Base-by-base conservation (phyloP, 2,888 invertebrate genomes). In the Anticlea derivata region DNA sequence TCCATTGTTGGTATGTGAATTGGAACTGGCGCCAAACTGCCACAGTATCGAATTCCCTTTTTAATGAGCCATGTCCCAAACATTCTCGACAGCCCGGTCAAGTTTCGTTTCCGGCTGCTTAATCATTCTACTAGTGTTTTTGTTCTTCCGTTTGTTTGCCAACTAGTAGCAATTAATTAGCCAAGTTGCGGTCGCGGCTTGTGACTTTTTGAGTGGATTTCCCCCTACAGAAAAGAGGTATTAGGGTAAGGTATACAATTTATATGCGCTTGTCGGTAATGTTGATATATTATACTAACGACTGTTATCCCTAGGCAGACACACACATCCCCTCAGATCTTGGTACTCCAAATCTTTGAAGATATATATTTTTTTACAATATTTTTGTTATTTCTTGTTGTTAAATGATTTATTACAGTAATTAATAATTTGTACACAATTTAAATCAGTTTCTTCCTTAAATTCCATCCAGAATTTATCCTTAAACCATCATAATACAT, bases 51-150 rank as follows among this genome's bases (percentile, higher is more conserved):
- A 31, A 23, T 10, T 31, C 12, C 31, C n/a, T 8, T 13, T 13
- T 33, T 33, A 24, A 23, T 23, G 30, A 5, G 6, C 31, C 30
- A 33, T 41, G 44, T 34, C 20, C 20, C 34, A 30, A 45, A 29
- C 45, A 34, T 27, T 34, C 24, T 8, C 34, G 26, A 31, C 10
- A 4, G 7, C 12, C 31, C n/a, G 24, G 7, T 38, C 31, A 26
- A 44, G 43, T 50, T 45, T 20, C 47, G 34, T 26, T 56, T 43
- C 39, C 31, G 41, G 39, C 39, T 57, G 41, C 46, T 68, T 63
- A 51, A 58, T 61, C 29, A 69, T 64, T 62, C 66, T 53, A 45
- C 49, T 45, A 51, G 34, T 57, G 64, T 61, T 68, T 65, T 65
- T 55, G 54, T 45, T 37, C 37, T 34, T 44, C 43, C 55, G 58